Percentiles rank a stretch among this genome's conserved stretches.
Evolutionary conservation across 2,797 vertebrate genomes (phyloP).

Genomic region (Cryptoprocta ferox): DNA sequence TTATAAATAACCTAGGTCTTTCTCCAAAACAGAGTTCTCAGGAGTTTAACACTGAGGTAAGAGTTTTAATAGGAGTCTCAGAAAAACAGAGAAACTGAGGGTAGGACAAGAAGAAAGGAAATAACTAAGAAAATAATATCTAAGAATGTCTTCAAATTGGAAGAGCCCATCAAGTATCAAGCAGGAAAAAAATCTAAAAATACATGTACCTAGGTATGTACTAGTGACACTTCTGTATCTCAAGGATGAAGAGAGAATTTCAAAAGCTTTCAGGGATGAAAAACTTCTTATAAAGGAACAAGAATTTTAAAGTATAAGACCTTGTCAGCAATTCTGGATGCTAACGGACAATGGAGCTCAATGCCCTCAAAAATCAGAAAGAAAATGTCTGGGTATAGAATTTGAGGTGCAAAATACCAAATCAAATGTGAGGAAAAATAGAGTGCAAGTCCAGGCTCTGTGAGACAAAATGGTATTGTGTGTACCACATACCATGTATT

Average conservation of each 20-base stretch:
- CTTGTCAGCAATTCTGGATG: neutral
- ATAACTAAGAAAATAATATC: neutral
- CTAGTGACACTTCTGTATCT: constrained; percentile 37
- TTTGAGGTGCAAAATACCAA: neutral
- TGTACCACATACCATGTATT: no score
- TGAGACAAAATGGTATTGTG: neutral
- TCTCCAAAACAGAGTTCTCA: neutral
- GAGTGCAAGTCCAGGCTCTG: neutral
- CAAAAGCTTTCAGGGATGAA: constrained; percentile 45
- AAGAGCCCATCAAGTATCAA: constrained; percentile 9
- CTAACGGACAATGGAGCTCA: neutral
- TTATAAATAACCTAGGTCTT: neutral
- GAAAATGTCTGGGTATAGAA: neutral
- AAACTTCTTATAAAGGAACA: constrained; percentile 25
- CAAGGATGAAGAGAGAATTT: constrained; percentile 41
- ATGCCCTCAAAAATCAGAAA: neutral
- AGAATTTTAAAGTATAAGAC: neutral
- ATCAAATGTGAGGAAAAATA: neutral
- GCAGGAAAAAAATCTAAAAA: constrained; percentile 30
- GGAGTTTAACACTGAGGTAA: neutral
- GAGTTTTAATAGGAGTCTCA: neutral
- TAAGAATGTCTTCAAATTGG: neutral
- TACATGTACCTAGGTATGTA: neutral
- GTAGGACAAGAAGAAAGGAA: neutral
- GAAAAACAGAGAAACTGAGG: neutral